phyloP scores from a whole-genome alignment of 2,797 vertebrate species.

The Galaxias olidus region DNA sequence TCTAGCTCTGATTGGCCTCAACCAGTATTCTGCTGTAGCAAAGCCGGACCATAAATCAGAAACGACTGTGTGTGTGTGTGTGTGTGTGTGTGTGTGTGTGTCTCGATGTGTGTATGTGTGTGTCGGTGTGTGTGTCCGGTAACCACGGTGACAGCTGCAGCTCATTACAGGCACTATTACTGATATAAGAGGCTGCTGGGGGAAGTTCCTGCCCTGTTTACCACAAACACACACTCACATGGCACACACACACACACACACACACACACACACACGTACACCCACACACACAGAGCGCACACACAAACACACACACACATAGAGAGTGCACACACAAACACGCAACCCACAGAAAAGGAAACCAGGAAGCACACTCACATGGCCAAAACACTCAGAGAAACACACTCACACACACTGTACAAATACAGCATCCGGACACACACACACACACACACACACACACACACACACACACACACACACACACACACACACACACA shows the following conservation, averaged over 20 bases:
- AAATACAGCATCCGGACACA: not conserved
- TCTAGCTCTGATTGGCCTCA: too few relatives aligned
- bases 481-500: not conserved
- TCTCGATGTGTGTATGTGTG: not conserved
- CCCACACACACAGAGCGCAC: slow-evolving; percentile 7
- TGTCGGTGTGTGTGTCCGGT: slow-evolving; percentile 48
- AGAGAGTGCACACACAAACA: not conserved
- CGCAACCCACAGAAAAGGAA: not conserved
- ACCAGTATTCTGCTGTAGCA: too few relatives aligned
- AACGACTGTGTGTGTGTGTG: not conserved
- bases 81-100: slow-evolving; percentile 2
- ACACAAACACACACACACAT: not conserved
- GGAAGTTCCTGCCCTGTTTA: slow-evolving; percentile 85
- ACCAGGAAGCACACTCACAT: not conserved
- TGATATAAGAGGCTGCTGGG: slow-evolving; percentile 81
- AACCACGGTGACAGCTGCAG: slow-evolving; percentile 91
- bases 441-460: not conserved
- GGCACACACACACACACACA: slow-evolving; percentile 4
- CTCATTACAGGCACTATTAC: slow-evolving; percentile 90
- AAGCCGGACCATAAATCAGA: not conserved
- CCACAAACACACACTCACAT: slow-evolving; percentile 21
- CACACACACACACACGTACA: slow-evolving; percentile 7
- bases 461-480: slow-evolving; percentile 10
- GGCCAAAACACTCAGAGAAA: not conserved
- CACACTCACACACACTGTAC: not conserved